Percentiles rank a stretch among this genome's conserved stretches.
Evolutionary conservation across 2,888 invertebrate genomes (phyloP).

Genomic region (Amphipyra berbera): DNA sequence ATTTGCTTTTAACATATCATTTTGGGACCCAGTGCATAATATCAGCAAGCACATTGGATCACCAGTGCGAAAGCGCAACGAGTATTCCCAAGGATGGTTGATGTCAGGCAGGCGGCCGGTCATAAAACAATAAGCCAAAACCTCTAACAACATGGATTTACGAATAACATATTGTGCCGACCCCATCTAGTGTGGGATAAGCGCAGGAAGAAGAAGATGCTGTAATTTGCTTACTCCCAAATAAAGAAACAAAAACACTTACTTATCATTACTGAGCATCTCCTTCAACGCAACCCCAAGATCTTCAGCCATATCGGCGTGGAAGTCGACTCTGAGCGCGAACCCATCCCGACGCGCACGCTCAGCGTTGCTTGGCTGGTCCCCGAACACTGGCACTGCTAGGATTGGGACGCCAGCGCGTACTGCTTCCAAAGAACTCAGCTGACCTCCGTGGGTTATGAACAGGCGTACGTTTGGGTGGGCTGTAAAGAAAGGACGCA

Average conservation of each 20-base stretch:
- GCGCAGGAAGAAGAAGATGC: too few relatives aligned
- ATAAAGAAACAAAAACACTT: slow-evolving; percentile 3
- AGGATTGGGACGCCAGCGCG: slow-evolving; percentile 74
- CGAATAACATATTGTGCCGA: too few relatives aligned
- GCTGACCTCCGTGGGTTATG: slow-evolving; percentile 73
- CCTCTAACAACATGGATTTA: too few relatives aligned
- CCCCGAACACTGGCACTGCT: slow-evolving; percentile 76
- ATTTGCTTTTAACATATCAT: too few relatives aligned
- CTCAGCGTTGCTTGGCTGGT: slow-evolving; percentile 74
- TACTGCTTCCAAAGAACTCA: slow-evolving; percentile 69
- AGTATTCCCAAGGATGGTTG: too few relatives aligned
- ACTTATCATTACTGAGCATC: slow-evolving; percentile 69
- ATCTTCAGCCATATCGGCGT: slow-evolving; percentile 60
- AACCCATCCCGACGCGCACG: slow-evolving; percentile 63
- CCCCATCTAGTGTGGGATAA: too few relatives aligned
- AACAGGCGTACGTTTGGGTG: slow-evolving; percentile 70
- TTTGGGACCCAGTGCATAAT: too few relatives aligned
- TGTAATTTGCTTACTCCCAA: too few relatives aligned
- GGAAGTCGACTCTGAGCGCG: slow-evolving; percentile 63
- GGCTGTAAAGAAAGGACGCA: slow-evolving; percentile 43
- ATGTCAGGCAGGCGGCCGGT: too few relatives aligned
- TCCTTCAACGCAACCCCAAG: slow-evolving; percentile 63
- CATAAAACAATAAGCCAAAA: too few relatives aligned
- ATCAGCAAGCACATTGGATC: too few relatives aligned
- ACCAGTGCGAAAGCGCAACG: too few relatives aligned